Conservation (phyloP, 2,888 invertebrate genomes). For the Caenorhabditis macrosperma region DNA sequence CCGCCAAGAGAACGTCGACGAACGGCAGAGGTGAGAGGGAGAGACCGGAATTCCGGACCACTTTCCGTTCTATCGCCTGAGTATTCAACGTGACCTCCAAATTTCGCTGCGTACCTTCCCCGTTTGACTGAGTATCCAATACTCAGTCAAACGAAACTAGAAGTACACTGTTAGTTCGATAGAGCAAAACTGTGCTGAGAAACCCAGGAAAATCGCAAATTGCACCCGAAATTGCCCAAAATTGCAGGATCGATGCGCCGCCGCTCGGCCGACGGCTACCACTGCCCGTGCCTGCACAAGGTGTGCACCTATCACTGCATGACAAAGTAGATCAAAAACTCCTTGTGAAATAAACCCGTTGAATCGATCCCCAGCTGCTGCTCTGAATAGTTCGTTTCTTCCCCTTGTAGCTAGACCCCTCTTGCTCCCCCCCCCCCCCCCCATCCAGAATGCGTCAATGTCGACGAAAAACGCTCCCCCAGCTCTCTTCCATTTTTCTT, state of each 20-base stretch:
- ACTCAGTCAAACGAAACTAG: too few species aligned
- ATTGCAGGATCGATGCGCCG: constrained; percentile 48
- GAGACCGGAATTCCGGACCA: not conserved
- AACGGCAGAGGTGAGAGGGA: constrained; percentile 5
- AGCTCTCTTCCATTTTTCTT: not conserved
- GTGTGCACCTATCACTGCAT: constrained; percentile 56
- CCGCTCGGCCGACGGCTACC: constrained; percentile 34
- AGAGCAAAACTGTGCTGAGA: too few species aligned
- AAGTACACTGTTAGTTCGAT: too few species aligned
- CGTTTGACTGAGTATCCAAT: too few species aligned
- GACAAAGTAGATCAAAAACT: constrained; percentile 37
- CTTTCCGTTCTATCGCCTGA: too few species aligned
- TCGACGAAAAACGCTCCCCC: constrained; percentile 26
- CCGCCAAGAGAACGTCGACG: constrained; percentile 29
- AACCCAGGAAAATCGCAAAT: too few species aligned
- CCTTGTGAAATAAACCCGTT: constrained; percentile 29
- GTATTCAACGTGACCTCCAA: too few species aligned
- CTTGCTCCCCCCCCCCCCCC: not conserved
- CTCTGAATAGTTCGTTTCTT: not conserved
- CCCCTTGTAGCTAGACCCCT: too few species aligned
- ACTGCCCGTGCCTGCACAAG: constrained; percentile 55
- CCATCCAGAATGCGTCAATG: constrained; percentile 6
- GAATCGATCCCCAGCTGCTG: not conserved
- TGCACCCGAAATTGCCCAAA: not conserved
- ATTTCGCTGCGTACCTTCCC: too few species aligned